A percentile compares a stretch with the other conserved stretches of the same genome.
Evolutionary conservation across 2,888 invertebrate genomes (phyloP).

Genomic region (Lamellibrachia satsuma): DNA sequence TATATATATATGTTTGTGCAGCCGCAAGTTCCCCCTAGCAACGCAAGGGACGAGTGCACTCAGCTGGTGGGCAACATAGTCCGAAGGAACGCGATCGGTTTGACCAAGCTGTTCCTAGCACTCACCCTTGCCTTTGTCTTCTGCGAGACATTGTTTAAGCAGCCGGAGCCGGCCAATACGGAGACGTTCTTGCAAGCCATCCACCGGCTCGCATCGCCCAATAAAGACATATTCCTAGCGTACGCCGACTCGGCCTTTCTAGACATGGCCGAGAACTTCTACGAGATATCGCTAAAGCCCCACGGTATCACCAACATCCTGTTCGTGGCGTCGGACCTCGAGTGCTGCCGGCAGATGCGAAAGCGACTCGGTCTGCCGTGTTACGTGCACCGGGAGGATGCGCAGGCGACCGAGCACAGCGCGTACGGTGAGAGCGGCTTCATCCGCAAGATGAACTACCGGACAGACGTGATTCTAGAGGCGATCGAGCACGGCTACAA

Average conservation of each 20-base stretch:
- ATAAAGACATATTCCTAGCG: conserved; percentile 30
- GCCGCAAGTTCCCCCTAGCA: background rate
- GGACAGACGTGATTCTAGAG: conserved; percentile 32
- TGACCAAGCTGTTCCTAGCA: background rate
- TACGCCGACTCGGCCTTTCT: conserved; percentile 35
- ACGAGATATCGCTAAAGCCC: conserved; percentile 30
- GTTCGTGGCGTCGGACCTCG: conserved; percentile 31
- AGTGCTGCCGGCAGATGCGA: conserved; percentile 29
- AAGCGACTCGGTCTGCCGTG: conserved; percentile 22
- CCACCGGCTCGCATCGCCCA: conserved; percentile 5
- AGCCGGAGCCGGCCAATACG: background rate
- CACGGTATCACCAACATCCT: conserved; percentile 34
- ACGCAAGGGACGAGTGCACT: background rate
- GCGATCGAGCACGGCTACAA: conserved; percentile 31
- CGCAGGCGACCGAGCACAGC: conserved; percentile 23
- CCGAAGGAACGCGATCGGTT: background rate
- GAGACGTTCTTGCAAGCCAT: background rate
- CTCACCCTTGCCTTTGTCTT: background rate
- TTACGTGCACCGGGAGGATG: conserved; percentile 28
- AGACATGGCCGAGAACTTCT: conserved; percentile 38
- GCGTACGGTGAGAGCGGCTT: conserved; percentile 27
- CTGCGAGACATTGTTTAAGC: background rate
- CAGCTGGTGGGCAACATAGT: background rate
- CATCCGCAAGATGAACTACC: conserved; percentile 34
- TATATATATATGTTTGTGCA: background rate